Base-by-base conservation (phyloP, 2,888 invertebrate genomes). In the Brassicogethes aeneus region DNA sequence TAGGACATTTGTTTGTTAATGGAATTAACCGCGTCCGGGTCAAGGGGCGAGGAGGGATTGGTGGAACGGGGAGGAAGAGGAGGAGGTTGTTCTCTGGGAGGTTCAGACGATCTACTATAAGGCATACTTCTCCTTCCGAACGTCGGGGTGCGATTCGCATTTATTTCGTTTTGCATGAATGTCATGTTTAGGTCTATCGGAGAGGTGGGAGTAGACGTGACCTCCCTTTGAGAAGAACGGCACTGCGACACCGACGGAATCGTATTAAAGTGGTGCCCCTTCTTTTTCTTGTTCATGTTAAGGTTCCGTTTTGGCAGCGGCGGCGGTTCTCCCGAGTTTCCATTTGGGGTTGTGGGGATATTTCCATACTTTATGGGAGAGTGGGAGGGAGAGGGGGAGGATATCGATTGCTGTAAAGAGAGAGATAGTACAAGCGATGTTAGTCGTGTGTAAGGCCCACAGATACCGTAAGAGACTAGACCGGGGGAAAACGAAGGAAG, bases 1-100 rank as follows among this genome's bases (percentile, higher is more conserved):
- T 78, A 79, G 54, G 71, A 76, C 77, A 79, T 74, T 68, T 79
- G 76, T 70, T 78, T 64, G 58, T 75, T 76, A 53, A 79, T 77
- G 43, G 80, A 77, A 66, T 80, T 79, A 58, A 62, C 65, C 53
- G 64, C 72, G 46, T 72, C 72, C 50, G 68, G 47, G 39, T 53
- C 52, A 64, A 40, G 39, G 59, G 51, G 57, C 52, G 55, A 55
- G 46, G 48, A 52, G 48, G 57, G 55, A 44, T 40, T 39, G 37
- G 54, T 59, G 46, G 71, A 70, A 52, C 78, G 70, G 15, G 79
- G 79, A 41, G 79, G 79, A 54, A 79, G 64, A 16, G 78, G 79
- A 50, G 78, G 78, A 52, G 72, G 72, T 35, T 35, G 36, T 34
- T 38, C 37, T 35, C 34, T 34, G n/a, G 23, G 23, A 10, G 23